phyloP scores from a whole-genome alignment of 2,888 invertebrate genomes.

The Phyllotreta cruciferae region DNA sequence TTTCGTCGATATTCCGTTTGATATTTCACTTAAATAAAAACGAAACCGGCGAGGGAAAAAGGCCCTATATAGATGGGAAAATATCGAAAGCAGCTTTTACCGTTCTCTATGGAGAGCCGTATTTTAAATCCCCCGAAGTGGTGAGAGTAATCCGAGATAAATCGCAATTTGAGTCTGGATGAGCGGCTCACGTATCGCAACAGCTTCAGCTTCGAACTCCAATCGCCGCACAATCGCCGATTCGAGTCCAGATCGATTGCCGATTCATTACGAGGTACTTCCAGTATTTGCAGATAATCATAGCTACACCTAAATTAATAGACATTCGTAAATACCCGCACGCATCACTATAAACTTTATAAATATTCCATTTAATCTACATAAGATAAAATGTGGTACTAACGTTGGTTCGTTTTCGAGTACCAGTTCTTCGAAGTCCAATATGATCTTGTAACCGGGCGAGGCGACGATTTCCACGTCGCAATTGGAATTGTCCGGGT shows the following conservation, averaged over 20 bases:
- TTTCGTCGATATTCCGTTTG: not conserved
- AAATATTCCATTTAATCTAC: slow-evolving; percentile 3
- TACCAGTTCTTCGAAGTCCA: slow-evolving; percentile 79
- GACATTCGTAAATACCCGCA: not conserved
- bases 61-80: not conserved
- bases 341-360: not conserved
- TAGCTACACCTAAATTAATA: slow-evolving; percentile 74
- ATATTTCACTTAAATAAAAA: not conserved
- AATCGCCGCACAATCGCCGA: slow-evolving; percentile 75
- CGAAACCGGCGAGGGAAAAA: not conserved
- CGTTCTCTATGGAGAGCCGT: slow-evolving; percentile 74
- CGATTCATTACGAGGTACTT: slow-evolving; percentile 48
- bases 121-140: slow-evolving; percentile 79
- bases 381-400: slow-evolving; percentile 55
- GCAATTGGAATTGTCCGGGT: slow-evolving; percentile 80
- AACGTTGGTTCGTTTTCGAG: slow-evolving; percentile 81
- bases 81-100: slow-evolving; percentile 61
- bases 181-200: slow-evolving; percentile 70
- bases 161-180: slow-evolving; percentile 70
- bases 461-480: slow-evolving; percentile 74
- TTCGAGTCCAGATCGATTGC: slow-evolving; percentile 36
- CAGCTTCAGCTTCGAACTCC: slow-evolving; percentile 79
- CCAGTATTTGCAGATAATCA: slow-evolving; percentile 76
- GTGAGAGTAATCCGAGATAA: slow-evolving; percentile 79
- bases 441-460: slow-evolving; percentile 70